Percentiles rank a stretch among this genome's conserved stretches.
phyloP scores from a whole-genome alignment of 2,113 vertebrate genomes.

The Microtus richardsoni region DNA sequence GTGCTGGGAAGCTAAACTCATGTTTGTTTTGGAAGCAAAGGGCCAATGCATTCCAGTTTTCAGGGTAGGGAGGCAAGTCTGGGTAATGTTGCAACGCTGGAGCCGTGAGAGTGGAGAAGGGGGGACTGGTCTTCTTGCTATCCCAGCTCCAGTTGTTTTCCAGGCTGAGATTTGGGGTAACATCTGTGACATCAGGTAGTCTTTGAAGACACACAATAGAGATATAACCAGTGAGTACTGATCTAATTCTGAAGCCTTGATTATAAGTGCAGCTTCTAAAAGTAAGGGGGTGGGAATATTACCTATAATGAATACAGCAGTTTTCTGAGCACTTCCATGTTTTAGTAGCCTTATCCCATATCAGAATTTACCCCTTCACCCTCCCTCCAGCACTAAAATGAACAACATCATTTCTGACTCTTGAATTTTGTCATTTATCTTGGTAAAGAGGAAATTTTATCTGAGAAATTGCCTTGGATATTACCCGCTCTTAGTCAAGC shows the following conservation, averaged over 20 bases:
- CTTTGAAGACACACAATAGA: conserved; percentile 30
- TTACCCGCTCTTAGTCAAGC: conserved; percentile 32
- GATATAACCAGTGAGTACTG: not conserved
- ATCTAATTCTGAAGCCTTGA: conserved; percentile 41
- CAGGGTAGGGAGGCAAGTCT: conserved; percentile 21
- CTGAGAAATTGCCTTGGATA: conserved; percentile 5
- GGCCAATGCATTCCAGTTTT: conserved; percentile 54
- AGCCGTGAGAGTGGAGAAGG: not conserved
- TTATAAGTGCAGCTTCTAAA: conserved; percentile 1
- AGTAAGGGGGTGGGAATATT: not conserved
- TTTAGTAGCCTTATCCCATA: not conserved
- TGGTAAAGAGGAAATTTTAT: conserved; percentile 41
- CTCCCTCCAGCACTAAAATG: not conserved
- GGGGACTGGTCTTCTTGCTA: not conserved
- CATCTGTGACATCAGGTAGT: not conserved
- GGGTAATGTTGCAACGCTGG: conserved; percentile 26
- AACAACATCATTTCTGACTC: not conserved
- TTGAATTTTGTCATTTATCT: not conserved
- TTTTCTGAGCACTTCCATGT: not conserved
- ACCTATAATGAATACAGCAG: not conserved
- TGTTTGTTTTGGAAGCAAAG: conserved; percentile 80
- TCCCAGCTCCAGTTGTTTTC: not conserved
- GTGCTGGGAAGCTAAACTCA: conserved; percentile 78
- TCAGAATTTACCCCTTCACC: not conserved
- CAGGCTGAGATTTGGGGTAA: not conserved